A percentile compares a stretch with the other conserved stretches of the same genome.
These are phyloP conservation scores for Mystacornis crossleyi DNA, from an alignment of 2,113 vertebrate genomes.

Conservation along the genomic window DNA sequence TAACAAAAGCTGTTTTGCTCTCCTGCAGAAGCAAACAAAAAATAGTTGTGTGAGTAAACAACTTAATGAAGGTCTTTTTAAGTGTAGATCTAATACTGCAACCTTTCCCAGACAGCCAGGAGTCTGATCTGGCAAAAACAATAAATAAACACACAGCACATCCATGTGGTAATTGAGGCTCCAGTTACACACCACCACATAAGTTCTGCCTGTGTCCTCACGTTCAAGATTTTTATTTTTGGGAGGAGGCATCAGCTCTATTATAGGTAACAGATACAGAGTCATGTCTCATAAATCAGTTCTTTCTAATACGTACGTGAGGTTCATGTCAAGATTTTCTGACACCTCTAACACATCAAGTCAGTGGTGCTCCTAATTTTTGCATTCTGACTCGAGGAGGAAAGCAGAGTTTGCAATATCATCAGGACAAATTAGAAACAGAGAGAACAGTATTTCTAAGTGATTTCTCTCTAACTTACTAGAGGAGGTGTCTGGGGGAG, in stretches of 20 bases:
- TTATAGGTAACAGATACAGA: neutral
- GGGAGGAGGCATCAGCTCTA: neutral
- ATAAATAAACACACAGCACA: neutral
- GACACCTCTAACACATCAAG: neutral
- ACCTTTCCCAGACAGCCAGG: neutral
- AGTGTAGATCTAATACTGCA: neutral
- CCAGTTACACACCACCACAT: neutral
- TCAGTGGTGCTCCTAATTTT: neutral
- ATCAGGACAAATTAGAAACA: neutral
- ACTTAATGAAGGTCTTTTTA: neutral
- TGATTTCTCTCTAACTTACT: neutral
- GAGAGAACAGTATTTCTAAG: neutral
- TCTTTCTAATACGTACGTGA: neutral
- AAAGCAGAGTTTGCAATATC: neutral
- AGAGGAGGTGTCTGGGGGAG: neutral
- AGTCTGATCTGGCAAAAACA: neutral
- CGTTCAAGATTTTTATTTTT: neutral
- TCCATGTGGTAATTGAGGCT: neutral
- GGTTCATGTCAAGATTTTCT: fast-evolving
- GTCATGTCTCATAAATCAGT: fast-evolving
- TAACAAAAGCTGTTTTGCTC: neutral
- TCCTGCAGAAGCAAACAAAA: neutral
- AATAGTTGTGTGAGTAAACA: neutral
- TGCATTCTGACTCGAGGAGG: fast-evolving
- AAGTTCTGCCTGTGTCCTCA: neutral